Percentiles rank a stretch among this genome's conserved stretches.
Conservation (phyloP, 2,113 vertebrate genomes). For the Thalassarche chlororhynchos region DNA sequence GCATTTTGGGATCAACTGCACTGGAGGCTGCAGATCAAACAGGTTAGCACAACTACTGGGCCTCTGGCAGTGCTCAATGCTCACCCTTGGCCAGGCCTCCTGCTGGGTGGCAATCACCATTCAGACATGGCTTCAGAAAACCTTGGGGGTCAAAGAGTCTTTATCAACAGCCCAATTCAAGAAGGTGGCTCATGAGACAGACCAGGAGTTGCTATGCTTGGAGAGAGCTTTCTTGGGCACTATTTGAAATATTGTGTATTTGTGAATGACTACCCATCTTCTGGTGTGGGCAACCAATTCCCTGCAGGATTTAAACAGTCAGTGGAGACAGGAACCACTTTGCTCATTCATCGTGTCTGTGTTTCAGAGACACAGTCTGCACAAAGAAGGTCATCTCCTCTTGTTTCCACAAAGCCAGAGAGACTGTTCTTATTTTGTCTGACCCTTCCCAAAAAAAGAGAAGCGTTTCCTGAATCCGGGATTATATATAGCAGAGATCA, state of each 20-base stretch:
- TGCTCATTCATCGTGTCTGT: neutral
- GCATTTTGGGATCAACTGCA: neutral
- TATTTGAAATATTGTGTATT: neutral
- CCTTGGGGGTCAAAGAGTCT: neutral
- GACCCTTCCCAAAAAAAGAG: neutral
- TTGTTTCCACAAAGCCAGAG: neutral
- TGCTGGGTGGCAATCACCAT: neutral
- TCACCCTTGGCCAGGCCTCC: neutral
- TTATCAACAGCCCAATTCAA: neutral
- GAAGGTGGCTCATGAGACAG: neutral
- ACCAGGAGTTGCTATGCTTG: neutral
- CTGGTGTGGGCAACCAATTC: neutral
- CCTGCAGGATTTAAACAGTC: neutral
- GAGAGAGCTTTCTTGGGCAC: neutral
- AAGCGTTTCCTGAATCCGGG: neutral
- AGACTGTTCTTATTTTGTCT: constrained; percentile 6
- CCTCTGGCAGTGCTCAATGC: neutral
- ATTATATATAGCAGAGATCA: constrained; percentile 34
- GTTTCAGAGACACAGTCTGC: neutral
- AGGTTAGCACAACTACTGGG: neutral
- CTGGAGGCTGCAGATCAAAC: neutral
- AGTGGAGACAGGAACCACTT: neutral
- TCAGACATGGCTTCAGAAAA: neutral
- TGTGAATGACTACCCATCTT: neutral
- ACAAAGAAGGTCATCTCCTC: constrained; percentile 2